Conservation (phyloP, 2,113 vertebrate species). For the Eudyptes chrysolophus region DNA sequence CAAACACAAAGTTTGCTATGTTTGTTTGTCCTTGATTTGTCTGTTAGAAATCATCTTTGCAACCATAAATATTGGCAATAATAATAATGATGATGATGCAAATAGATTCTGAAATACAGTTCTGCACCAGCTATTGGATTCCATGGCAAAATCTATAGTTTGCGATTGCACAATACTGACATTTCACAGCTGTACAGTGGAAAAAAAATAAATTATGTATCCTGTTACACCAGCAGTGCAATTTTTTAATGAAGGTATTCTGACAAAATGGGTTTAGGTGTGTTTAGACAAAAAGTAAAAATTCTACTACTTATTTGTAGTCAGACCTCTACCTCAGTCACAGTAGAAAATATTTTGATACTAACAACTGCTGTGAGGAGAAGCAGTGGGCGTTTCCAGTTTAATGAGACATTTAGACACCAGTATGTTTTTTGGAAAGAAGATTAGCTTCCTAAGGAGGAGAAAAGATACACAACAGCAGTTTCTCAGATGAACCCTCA, state of each 20-base stretch:
- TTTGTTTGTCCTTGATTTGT: neutral
- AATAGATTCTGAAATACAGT: neutral
- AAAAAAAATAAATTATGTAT: neutral
- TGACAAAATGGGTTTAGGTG: neutral
- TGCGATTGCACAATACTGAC: neutral
- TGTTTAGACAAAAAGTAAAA: neutral
- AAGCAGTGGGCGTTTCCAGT: neutral
- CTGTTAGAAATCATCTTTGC: neutral
- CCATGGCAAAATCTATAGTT: neutral
- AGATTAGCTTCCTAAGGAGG: neutral
- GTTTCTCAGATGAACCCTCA: neutral
- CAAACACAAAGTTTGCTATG: neutral
- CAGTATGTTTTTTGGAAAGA: neutral
- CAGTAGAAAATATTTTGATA: neutral
- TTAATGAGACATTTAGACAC: neutral
- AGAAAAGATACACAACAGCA: neutral
- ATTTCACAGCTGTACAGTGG: neutral
- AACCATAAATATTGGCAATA: neutral
- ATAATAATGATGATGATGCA: neutral
- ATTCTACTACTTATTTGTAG: neutral
- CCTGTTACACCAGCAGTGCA: neutral
- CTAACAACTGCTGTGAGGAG: neutral
- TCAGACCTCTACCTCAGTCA: neutral
- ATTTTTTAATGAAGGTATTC: neutral
- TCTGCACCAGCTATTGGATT: neutral